A percentile compares a stretch with the other conserved stretches of the same genome.
Evolutionary conservation across 2,113 vertebrate species (phyloP).

Genomic region (Varanus salvator): DNA sequence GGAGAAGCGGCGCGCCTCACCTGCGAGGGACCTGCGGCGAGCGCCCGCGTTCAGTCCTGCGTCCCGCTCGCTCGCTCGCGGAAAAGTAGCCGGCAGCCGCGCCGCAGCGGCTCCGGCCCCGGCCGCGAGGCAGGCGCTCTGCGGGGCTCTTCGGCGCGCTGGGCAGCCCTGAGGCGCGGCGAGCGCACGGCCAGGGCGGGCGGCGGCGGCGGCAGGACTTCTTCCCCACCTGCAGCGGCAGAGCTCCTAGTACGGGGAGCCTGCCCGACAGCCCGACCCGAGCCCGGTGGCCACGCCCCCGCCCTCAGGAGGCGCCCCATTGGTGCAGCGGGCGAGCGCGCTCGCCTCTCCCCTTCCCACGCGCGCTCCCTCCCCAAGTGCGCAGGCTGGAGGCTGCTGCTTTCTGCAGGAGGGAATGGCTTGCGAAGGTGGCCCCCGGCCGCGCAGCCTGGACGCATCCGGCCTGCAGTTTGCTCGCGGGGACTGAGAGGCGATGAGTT

Average conservation of each 20-base stretch:
- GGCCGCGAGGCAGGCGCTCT: background rate
- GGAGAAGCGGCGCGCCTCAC: conserved; percentile 61
- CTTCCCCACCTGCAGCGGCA: conserved; percentile 78
- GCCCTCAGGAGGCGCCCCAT: conserved; percentile 40
- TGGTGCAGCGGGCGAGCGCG: background rate
- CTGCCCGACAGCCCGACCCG: conserved; percentile 50
- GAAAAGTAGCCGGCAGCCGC: conserved; percentile 5
- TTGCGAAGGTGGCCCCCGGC: background rate
- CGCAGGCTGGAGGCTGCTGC: background rate
- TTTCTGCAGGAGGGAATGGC: background rate
- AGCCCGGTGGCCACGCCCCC: conserved; percentile 14
- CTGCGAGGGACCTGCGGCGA: conserved; percentile 37
- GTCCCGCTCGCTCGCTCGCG: conserved; percentile 29
- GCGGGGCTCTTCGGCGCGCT: background rate
- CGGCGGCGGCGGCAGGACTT: conserved; percentile 33
- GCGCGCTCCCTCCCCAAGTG: background rate
- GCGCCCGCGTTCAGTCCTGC: conserved; percentile 7
- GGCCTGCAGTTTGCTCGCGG: background rate
- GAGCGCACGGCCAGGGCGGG: background rate
- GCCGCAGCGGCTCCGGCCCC: background rate
- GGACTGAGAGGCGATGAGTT: too few species aligned
- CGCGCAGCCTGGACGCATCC: background rate
- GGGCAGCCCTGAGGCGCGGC: background rate
- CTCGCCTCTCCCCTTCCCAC: conserved; percentile 18
- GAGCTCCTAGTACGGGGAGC: conserved; percentile 50